Evolutionary conservation across 2,113 vertebrate species (phyloP), one percentile per base, ranked within the genome.

Genomic region (Myxocyprinus asiaticus): DNA sequence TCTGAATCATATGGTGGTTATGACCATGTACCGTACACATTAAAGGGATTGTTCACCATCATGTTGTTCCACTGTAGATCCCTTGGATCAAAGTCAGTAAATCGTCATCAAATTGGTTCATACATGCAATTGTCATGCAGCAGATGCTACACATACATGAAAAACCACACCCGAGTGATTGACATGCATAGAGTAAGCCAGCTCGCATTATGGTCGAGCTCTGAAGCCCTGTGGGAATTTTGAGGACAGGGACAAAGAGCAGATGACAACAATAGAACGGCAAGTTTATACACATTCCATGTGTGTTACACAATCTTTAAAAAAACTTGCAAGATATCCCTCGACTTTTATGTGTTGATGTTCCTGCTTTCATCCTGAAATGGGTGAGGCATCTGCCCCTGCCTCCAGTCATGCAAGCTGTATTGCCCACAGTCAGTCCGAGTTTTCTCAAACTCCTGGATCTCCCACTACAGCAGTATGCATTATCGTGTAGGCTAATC

Each of bases 221-320:
- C 4, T 14, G 45, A 62, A 62, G 44, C 58, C 45, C 58, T 50
- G 44, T 74, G 71, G 71, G 58, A n/a, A 74, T 62, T 48, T 74
- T 63, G 58, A 9, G 45, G 58, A 63, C 43, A 14, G 11, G 43
- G 56, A 58, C 58, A 62, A 74, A 59, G 55, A 59, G 55, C 43
- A 47, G 43, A 59, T 59, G 33, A 71, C 51, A 44, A 56, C 14
- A 42, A 58, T 15, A 56, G 59, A 62, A 22, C 12, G 3, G 45
- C 45, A 50, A 63, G 71, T 74, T 11, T 15, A 62, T 22, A 9
- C 71, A 62, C 71, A 74, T 63, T 74, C 71, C 44, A 44, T 63
- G 4, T 11, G 44, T 22, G 58, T 74, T 62, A 15, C 58, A 50
- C 44, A 74, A 59, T 44, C 68, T 44, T 3, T 44, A 4, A 33